Percentiles rank a stretch among this genome's conserved stretches.
These are phyloP conservation scores for Plodia interpunctella DNA, from an alignment of 1,140 invertebrate genomes.

Conservation along the genomic window DNA sequence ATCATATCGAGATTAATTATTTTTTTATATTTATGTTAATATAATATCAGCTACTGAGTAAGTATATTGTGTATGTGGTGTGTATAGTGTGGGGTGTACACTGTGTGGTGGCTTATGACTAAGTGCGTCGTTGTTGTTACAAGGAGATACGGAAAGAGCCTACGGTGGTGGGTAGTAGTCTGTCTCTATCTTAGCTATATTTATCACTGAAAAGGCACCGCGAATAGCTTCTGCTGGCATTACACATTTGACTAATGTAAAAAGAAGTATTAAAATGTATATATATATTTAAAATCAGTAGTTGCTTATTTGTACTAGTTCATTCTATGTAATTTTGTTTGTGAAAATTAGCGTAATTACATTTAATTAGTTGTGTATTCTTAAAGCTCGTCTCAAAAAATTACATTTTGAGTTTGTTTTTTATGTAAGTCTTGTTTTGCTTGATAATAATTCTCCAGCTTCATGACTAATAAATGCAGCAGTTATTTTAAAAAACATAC, in stretches of 20 bases:
- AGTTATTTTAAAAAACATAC: background rate
- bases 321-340: no score
- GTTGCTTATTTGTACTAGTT: no score
- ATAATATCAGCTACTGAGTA: constrained; percentile 1
- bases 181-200: background rate
- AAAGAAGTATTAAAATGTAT: no score
- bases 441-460: no score
- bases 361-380: background rate
- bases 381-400: background rate
- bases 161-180: background rate
- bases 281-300: no score
- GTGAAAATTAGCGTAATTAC: background rate
- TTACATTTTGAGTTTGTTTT: no score
- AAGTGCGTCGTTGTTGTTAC: background rate
- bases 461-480: no score
- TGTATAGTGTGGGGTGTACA: no score
- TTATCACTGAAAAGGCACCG: background rate
- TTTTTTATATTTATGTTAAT: background rate
- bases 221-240: background rate
- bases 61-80: no score
- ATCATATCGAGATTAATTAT: no score
- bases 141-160: background rate
- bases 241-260: background rate
- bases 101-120: background rate
- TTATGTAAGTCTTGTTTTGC: no score